Evolutionary conservation across 2,113 vertebrate genomes (phyloP).

Genomic region (Stegostoma tigrinum): DNA sequence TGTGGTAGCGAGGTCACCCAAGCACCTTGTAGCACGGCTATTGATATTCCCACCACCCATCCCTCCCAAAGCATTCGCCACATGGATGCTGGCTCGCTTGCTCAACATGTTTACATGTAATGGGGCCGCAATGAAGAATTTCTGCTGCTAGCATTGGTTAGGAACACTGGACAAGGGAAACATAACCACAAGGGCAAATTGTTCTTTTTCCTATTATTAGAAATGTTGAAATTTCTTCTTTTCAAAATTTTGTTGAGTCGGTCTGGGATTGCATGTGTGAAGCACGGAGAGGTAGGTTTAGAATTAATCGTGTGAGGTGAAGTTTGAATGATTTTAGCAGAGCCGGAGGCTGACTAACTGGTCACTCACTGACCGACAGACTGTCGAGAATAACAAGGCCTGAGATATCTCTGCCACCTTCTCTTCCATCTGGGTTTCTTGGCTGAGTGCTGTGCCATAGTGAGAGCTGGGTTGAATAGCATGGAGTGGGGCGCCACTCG

Average conservation of each 20-base stretch:
- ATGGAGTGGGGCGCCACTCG: no score
- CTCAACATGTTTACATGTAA: background rate
- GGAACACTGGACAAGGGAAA: background rate
- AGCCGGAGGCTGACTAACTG: no score
- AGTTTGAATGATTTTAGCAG: background rate
- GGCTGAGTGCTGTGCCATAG: no score
- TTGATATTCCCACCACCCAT: background rate
- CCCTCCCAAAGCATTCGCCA: no score
- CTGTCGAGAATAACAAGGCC: no score
- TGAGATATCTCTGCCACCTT: no score
- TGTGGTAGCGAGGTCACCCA: background rate
- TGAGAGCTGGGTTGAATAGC: no score
- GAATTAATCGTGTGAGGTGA: background rate
- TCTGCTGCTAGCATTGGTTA: background rate
- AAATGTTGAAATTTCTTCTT: background rate
- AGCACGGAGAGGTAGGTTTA: background rate
- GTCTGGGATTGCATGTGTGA: background rate
- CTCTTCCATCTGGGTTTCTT: no score
- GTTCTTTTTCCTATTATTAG: background rate
- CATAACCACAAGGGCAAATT: background rate
- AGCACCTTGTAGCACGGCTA: background rate
- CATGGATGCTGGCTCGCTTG: no score
- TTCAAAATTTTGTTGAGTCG: background rate
- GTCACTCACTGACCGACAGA: no score
- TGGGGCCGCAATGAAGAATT: background rate